Conservation (phyloP, 2,113 vertebrate species). For the Mungos mungo region DNA sequence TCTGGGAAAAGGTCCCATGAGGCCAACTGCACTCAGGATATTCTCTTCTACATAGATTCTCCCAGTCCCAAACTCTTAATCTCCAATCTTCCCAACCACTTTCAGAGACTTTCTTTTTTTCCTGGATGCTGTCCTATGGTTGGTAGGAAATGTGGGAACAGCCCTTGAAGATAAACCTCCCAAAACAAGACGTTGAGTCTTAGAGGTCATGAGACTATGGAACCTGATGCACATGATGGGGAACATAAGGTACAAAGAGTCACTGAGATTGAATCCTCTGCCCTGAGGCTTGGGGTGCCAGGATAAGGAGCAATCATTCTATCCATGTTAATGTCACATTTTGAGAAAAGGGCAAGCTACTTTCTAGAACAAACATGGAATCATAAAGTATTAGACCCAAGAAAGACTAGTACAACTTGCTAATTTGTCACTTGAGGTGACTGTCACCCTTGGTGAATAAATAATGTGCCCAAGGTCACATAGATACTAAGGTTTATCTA, state of each 20-base stretch:
- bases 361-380: background rate
- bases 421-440: background rate
- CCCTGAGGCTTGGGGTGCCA: background rate
- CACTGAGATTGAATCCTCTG: background rate
- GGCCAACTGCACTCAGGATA: background rate
- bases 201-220: no score
- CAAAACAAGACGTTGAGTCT: no score
- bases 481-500: background rate
- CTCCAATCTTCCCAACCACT: background rate
- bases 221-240: no score
- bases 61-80: background rate
- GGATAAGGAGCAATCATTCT: background rate
- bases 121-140: background rate
- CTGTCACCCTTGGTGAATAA: background rate
- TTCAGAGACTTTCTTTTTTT: background rate
- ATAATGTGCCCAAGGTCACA: background rate
- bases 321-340: background rate
- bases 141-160: background rate
- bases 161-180: background rate
- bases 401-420: background rate
- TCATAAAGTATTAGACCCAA: background rate
- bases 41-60: background rate
- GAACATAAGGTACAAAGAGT: background rate
- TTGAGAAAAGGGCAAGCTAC: background rate
- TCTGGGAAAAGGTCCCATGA: background rate